Evolutionary conservation across 2,797 vertebrate species (phyloP).

Genomic region (Fistularia tabacaria): DNA sequence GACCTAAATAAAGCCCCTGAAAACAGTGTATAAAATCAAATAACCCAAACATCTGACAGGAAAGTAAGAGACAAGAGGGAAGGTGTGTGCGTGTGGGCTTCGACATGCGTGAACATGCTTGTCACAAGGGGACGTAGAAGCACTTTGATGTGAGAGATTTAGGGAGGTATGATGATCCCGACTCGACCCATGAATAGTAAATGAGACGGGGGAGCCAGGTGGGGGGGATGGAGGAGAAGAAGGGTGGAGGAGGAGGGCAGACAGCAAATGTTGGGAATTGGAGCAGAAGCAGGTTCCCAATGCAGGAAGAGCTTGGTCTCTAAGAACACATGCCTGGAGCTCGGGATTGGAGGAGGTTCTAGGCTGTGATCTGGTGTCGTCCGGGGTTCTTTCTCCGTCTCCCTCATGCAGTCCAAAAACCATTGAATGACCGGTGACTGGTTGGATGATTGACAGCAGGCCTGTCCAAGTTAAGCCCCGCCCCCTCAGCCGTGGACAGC

Average conservation of each 20-base stretch:
- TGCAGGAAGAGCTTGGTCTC: neutral
- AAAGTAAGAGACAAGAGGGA: neutral
- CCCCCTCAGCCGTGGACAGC: too few species aligned
- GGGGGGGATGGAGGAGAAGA: too few species aligned
- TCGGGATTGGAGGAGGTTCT: too few species aligned
- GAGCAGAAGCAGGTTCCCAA: neutral
- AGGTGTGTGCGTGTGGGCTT: neutral
- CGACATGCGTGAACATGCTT: neutral
- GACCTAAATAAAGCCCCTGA: too few species aligned
- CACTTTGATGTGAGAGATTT: conserved; percentile 36
- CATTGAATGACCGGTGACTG: too few species aligned
- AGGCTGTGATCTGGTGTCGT: too few species aligned
- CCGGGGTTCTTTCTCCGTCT: too few species aligned
- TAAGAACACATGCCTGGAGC: neutral
- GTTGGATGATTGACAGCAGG: too few species aligned
- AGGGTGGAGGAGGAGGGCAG: neutral
- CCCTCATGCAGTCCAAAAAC: too few species aligned
- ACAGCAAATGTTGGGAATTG: neutral
- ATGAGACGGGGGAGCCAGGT: neutral
- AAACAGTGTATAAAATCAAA: too few species aligned
- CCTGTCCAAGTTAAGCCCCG: too few species aligned
- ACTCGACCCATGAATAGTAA: conserved; percentile 28
- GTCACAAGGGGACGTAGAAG: conserved; percentile 6
- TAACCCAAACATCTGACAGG: too few species aligned
- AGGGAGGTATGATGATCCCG: conserved; percentile 14